These are phyloP conservation scores for Tribolium freemani DNA, from an alignment of 2,888 invertebrate genomes.

Conservation along the genomic window DNA sequence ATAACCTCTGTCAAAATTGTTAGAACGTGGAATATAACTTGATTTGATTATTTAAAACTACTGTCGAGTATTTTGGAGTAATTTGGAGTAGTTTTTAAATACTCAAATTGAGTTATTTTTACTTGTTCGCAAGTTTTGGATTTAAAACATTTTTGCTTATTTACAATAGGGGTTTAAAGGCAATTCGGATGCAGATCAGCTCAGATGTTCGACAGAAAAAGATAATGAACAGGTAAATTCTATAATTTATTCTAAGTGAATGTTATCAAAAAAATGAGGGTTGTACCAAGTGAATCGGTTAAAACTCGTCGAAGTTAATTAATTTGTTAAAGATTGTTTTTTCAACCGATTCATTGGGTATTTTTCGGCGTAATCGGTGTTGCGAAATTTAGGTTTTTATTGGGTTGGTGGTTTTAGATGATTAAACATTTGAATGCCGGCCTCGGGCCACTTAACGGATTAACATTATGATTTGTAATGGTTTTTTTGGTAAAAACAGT, in stretches of 20 bases:
- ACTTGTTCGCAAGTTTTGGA: background rate
- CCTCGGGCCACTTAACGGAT: background rate
- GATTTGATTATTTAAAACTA: too few relatives aligned
- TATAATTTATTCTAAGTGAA: background rate
- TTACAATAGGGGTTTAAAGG: background rate
- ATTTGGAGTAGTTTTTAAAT: background rate
- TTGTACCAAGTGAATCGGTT: too few relatives aligned
- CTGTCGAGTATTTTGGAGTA: too few relatives aligned
- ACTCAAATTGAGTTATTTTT: background rate
- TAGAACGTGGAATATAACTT: too few relatives aligned
- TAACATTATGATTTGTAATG: background rate
- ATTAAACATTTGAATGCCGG: background rate
- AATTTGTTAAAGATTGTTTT: too few relatives aligned
- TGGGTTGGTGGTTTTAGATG: background rate
- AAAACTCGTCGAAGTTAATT: too few relatives aligned
- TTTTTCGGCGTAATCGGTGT: background rate
- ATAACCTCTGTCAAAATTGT: too few relatives aligned
- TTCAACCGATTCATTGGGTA: too few relatives aligned
- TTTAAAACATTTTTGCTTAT: background rate
- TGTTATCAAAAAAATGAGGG: too few relatives aligned
- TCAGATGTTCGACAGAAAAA: background rate
- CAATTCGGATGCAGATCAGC: background rate
- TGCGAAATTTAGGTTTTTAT: background rate
- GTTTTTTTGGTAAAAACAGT: background rate
- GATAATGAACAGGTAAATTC: background rate